Conservation (phyloP, 2,113 vertebrate species). For the Prunella himalayana region DNA sequence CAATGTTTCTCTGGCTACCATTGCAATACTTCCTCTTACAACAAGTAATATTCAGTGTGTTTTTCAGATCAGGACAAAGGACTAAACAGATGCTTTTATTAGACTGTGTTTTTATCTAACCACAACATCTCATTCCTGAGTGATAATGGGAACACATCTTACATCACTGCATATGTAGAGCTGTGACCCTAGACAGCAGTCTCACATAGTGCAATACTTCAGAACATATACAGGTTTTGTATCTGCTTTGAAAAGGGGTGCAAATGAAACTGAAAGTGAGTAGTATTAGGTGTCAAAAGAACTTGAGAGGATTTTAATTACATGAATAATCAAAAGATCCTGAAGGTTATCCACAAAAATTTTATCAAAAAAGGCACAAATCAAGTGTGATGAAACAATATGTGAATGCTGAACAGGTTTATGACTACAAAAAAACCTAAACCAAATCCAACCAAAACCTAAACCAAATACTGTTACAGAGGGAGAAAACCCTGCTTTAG, state of each 20-base stretch:
- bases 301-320: constrained; percentile 27
- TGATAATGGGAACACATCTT: neutral
- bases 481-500: neutral
- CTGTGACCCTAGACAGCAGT: neutral
- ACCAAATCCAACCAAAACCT: neutral
- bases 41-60: neutral
- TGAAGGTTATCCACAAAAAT: neutral
- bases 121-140: neutral
- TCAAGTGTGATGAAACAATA: neutral
- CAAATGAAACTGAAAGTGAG: constrained; percentile 22
- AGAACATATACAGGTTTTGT: neutral
- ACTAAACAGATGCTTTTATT: neutral
- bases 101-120: neutral
- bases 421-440: neutral
- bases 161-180: neutral
- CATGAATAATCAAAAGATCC: neutral
- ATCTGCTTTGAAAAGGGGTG: neutral
- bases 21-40: neutral
- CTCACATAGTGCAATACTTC: neutral
- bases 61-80: neutral
- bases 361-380: neutral
- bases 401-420: neutral
- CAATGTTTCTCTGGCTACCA: neutral
- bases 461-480: neutral
- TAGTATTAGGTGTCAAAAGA: neutral